These are phyloP conservation scores for Cebus imitator DNA, from an alignment of 2,113 vertebrate genomes.

Conservation along the genomic window DNA sequence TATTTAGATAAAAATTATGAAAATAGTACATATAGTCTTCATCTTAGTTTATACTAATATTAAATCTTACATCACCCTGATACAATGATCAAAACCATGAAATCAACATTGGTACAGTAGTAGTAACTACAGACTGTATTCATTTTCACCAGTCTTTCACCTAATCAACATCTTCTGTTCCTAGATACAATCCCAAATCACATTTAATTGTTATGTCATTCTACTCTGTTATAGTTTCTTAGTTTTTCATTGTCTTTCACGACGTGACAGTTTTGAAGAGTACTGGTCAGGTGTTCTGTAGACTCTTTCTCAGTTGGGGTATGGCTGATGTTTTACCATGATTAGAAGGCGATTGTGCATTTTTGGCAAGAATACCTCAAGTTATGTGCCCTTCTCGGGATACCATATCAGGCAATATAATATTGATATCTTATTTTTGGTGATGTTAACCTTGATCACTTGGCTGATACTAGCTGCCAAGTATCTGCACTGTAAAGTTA, in stretches of 20 bases:
- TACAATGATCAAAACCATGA: background rate
- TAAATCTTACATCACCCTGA: background rate
- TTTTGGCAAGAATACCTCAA: slow-evolving; percentile 15
- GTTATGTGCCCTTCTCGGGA: background rate
- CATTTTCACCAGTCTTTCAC: background rate
- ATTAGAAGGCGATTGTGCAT: background rate
- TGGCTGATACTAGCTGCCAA: background rate
- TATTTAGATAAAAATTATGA: background rate
- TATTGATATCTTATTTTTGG: background rate
- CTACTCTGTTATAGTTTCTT: background rate
- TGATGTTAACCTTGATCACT: background rate
- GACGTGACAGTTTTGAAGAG: background rate
- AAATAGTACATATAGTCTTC: background rate
- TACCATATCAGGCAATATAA: background rate
- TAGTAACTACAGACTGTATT: background rate
- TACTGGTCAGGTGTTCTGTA: background rate
- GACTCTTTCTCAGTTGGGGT: background rate
- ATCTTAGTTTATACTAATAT: background rate
- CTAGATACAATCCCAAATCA: background rate
- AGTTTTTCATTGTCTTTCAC: background rate
- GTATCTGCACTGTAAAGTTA: background rate
- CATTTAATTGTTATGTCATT: background rate
- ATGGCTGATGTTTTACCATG: background rate
- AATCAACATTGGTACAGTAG: background rate
- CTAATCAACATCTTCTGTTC: background rate